These are phyloP conservation scores for Parascotia fuliginaria DNA, from an alignment of 2,888 invertebrate genomes.

Conservation along the genomic window DNA sequence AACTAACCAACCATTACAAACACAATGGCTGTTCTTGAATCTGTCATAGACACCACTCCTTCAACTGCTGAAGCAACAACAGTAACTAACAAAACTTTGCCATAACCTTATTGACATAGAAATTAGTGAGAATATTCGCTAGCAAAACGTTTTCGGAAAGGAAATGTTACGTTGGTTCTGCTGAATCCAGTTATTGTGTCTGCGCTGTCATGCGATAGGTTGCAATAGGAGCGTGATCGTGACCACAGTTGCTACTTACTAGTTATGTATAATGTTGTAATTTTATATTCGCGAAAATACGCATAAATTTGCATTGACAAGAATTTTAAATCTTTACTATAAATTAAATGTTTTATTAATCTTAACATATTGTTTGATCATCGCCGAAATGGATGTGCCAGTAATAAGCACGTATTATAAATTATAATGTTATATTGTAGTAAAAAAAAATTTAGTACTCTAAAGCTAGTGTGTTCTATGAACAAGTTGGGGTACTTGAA, in stretches of 20 bases:
- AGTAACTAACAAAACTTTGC: neutral
- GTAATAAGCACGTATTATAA: no score
- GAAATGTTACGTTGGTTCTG: slow-evolving; percentile 8
- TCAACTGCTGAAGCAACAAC: slow-evolving; percentile 17
- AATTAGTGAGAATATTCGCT: slow-evolving; percentile 3
- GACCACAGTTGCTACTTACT: neutral
- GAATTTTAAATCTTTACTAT: no score
- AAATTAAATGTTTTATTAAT: no score
- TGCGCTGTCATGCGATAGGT: slow-evolving; percentile 44
- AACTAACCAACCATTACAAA: slow-evolving; percentile 22
- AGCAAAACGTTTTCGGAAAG: neutral
- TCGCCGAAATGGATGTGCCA: no score
- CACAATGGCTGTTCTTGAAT: slow-evolving; percentile 36
- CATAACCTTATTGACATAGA: neutral
- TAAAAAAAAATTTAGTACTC: no score
- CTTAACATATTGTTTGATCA: no score
- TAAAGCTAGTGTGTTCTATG: no score
- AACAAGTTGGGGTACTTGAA: no score
- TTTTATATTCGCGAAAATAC: no score
- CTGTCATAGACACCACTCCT: slow-evolving; percentile 33
- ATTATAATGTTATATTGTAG: no score
- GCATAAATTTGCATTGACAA: no score
- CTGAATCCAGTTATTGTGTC: slow-evolving; percentile 42
- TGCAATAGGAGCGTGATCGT: slow-evolving; percentile 35
- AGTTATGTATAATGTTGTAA: neutral